Conservation (phyloP, 2,113 vertebrate genomes). For the Catharus minimus region DNA sequence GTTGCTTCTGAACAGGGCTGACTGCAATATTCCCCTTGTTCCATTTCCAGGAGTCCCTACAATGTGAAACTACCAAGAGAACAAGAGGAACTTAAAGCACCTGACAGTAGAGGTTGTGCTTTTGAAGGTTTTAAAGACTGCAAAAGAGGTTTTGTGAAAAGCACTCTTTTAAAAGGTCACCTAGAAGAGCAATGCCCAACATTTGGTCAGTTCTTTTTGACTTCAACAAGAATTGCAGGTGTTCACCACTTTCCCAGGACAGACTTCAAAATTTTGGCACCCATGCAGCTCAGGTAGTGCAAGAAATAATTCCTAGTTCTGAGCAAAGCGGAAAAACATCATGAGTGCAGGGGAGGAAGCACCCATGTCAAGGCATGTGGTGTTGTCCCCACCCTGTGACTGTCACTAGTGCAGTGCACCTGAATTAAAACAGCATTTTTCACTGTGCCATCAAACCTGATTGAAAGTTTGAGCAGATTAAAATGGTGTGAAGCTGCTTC, state of each 20-base stretch:
- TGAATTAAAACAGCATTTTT: neutral
- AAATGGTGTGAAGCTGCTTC: neutral
- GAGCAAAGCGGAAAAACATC: neutral
- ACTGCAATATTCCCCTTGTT: neutral
- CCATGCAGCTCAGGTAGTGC: neutral
- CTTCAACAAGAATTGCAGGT: neutral
- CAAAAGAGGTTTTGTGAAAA: neutral
- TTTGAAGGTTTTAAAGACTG: neutral
- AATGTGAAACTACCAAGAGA: constrained; percentile 15
- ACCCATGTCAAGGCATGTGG: neutral
- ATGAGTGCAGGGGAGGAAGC: neutral
- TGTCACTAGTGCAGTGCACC: neutral
- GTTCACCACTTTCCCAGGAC: neutral
- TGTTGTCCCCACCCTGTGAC: neutral
- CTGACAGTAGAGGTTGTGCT: neutral
- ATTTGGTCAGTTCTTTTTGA: neutral
- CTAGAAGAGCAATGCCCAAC: neutral
- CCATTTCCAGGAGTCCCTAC: neutral
- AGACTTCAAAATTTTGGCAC: neutral
- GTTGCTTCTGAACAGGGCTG: constrained; percentile 14
- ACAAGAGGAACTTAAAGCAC: neutral
- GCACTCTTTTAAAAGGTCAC: neutral
- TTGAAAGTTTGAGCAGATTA: neutral
- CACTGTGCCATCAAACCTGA: neutral
- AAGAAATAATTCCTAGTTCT: neutral